These are phyloP conservation scores for Perodicticus potto DNA, from an alignment of 2,797 vertebrate genomes.

Conservation along the genomic window DNA sequence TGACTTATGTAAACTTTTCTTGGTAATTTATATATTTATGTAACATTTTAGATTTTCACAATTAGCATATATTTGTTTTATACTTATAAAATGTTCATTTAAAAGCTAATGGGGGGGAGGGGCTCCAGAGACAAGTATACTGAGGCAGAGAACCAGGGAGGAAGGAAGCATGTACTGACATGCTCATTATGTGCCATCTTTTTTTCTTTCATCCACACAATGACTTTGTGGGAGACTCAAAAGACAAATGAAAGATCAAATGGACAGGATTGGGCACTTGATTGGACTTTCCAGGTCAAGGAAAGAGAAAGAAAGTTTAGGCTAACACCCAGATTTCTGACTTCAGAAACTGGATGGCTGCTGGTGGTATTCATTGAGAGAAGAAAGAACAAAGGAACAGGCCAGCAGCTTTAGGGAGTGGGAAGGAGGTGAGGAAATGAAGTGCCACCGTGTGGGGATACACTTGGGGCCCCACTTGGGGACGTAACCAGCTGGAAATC, in stretches of 20 bases:
- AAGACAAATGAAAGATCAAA: background rate
- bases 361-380: background rate
- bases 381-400: background rate
- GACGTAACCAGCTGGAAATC: background rate
- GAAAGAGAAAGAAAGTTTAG: background rate
- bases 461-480: background rate
- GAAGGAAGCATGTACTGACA: background rate
- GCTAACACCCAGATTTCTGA: background rate
- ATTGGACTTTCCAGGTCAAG: background rate
- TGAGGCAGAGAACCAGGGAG: background rate
- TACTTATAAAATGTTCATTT: background rate
- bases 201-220: background rate
- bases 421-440: background rate
- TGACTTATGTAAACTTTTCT: conserved; percentile 31
- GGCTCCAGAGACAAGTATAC: background rate
- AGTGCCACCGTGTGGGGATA: background rate
- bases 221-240: background rate
- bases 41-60: conserved; percentile 13
- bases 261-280: background rate
- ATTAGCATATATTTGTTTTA: conserved; percentile 1
- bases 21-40: conserved; percentile 24
- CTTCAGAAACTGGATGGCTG: background rate
- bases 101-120: background rate
- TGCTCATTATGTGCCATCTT: background rate
- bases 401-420: background rate